phyloP scores from a whole-genome alignment of 2,113 vertebrate genomes.

The Ophiodon elongatus region DNA sequence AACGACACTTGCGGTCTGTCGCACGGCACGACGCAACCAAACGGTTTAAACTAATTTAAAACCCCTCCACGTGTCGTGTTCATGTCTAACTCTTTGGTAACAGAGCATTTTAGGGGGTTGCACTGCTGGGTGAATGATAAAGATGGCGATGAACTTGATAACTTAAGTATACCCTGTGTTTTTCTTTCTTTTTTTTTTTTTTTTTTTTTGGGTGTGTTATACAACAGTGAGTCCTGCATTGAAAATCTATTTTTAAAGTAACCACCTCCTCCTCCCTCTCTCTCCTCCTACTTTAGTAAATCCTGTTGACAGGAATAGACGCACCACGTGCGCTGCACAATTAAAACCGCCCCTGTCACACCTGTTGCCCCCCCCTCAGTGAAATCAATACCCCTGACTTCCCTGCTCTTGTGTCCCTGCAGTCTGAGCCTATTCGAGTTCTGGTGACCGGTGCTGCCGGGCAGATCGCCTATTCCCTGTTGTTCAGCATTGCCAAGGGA shows the following conservation, averaged over 20 bases:
- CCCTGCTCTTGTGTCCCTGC: slow-evolving; percentile 64
- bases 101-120: neutral
- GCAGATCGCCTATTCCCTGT: slow-evolving; percentile 96
- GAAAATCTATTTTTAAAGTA: slow-evolving; percentile 72
- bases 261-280: slow-evolving; percentile 14
- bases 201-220: slow-evolving; percentile 30
- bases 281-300: slow-evolving; percentile 35
- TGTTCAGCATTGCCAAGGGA: slow-evolving; percentile 96
- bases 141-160: slow-evolving; percentile 35
- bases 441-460: slow-evolving; percentile 97
- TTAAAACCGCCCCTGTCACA: neutral
- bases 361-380: neutral
- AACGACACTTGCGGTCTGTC: neutral
- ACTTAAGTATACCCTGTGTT: slow-evolving; percentile 42
- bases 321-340: slow-evolving; percentile 12
- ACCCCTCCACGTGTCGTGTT: neutral
- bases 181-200: slow-evolving; percentile 11
- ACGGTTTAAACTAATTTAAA: neutral
- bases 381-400: slow-evolving; percentile 30
- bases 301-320: slow-evolving; percentile 48
- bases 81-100: neutral
- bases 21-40: neutral
- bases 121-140: slow-evolving; percentile 11
- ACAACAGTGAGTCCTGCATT: slow-evolving; percentile 38
- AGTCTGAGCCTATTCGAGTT: slow-evolving; percentile 92